These are phyloP conservation scores for Ethmia dodecea DNA, from an alignment of 2,888 invertebrate genomes.

Conservation along the genomic window DNA sequence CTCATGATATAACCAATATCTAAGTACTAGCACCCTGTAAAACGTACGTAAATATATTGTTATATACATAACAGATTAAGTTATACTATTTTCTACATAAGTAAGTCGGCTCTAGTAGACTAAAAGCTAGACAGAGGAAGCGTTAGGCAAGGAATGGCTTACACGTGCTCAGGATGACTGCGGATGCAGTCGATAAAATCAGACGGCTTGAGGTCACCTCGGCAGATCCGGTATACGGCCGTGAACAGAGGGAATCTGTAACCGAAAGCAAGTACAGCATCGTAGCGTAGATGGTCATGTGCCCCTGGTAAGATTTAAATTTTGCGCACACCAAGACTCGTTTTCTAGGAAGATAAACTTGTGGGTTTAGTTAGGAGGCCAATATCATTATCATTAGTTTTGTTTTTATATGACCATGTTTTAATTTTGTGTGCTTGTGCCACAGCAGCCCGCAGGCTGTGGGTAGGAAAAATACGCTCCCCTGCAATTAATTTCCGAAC, in stretches of 20 bases:
- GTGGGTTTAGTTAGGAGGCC: too few relatives aligned
- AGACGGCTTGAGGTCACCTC: conserved; percentile 85
- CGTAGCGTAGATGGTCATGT: too few relatives aligned
- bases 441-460: too few relatives aligned
- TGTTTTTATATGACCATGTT: too few relatives aligned
- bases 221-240: conserved; percentile 96
- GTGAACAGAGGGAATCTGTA: conserved; percentile 97
- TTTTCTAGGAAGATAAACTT: too few relatives aligned
- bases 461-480: too few relatives aligned
- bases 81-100: conserved; percentile 8
- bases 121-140: conserved; percentile 36
- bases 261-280: too few relatives aligned
- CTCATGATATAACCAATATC: conserved; percentile 34
- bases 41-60: conserved; percentile 40
- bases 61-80: conserved; percentile 6
- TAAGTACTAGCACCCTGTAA: conserved; percentile 65
- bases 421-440: too few relatives aligned
- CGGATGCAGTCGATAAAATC: conserved; percentile 95
- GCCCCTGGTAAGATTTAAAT: too few relatives aligned
- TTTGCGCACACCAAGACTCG: too few relatives aligned
- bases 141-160: conserved; percentile 69
- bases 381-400: too few relatives aligned
- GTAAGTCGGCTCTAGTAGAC: conserved; percentile 3
- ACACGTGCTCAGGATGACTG: conserved; percentile 98
- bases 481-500: too few relatives aligned